These are phyloP conservation scores for Cheiracanthium punctorium DNA, from an alignment of 2,888 invertebrate genomes.

Conservation along the genomic window DNA sequence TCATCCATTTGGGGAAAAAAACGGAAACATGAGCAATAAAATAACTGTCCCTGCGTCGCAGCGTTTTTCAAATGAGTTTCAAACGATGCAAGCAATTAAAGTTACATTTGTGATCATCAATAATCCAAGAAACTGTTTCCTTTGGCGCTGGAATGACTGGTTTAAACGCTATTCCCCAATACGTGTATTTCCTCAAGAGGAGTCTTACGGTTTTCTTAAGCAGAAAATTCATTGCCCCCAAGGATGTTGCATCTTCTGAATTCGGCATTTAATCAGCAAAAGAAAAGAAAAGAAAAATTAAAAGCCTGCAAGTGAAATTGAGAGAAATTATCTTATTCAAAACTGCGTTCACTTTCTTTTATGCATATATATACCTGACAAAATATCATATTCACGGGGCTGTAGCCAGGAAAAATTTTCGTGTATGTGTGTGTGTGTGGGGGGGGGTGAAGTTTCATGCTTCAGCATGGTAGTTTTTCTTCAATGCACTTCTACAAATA, in stretches of 20 bases:
- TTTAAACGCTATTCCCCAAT: neutral
- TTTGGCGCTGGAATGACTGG: neutral
- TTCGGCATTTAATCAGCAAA: neutral
- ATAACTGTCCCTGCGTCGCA: neutral
- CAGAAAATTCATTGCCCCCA: neutral
- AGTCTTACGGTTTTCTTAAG: neutral
- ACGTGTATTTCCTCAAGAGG: neutral
- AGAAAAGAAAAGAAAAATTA: neutral
- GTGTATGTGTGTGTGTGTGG: too few relatives aligned
- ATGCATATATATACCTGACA: too few relatives aligned
- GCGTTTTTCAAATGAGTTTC: constrained; percentile 35
- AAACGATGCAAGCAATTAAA: constrained; percentile 59
- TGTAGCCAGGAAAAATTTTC: too few relatives aligned
- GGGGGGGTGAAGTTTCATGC: too few relatives aligned
- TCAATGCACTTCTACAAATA: too few relatives aligned
- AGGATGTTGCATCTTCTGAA: neutral
- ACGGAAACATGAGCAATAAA: neutral
- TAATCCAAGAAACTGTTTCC: neutral
- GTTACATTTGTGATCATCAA: constrained; percentile 63
- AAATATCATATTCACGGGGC: too few relatives aligned
- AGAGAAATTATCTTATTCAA: neutral
- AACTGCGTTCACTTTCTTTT: too few relatives aligned
- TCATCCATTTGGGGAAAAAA: neutral
- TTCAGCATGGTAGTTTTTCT: too few relatives aligned
- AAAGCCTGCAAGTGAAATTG: neutral